Evolutionary conservation across 2,888 invertebrate species (phyloP).

Genomic region (Auanema freiburgensis): DNA sequence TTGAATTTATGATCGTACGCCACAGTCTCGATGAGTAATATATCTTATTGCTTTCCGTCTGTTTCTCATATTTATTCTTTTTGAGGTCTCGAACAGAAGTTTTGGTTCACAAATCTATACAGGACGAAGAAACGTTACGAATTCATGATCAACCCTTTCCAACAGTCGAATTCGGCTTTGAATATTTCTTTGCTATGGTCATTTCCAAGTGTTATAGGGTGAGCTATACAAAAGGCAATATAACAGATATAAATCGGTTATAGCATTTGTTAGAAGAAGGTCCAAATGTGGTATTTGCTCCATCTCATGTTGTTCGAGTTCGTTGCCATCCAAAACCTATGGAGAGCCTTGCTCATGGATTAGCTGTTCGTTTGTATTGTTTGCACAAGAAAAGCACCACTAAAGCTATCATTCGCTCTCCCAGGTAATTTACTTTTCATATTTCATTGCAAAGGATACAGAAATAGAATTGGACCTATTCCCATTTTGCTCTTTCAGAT

Average conservation of each 20-base stretch:
- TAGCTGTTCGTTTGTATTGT: constrained; percentile 39
- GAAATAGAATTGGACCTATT: constrained; percentile 2
- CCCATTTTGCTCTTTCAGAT: constrained; percentile 32
- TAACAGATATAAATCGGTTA: constrained; percentile 16
- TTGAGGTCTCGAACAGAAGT: constrained; percentile 43
- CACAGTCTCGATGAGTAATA: constrained; percentile 47
- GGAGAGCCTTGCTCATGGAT: constrained; percentile 58
- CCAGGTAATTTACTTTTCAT: constrained; percentile 24
- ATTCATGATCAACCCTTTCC: constrained; percentile 54
- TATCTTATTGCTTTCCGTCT: neutral
- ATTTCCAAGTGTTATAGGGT: constrained; percentile 62
- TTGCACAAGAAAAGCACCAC: constrained; percentile 46
- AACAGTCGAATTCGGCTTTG: constrained; percentile 63
- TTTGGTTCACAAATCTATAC: constrained; percentile 42
- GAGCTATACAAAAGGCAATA: constrained; percentile 5
- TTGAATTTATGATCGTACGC: constrained; percentile 62
- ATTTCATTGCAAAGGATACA: neutral
- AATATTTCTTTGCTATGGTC: constrained; percentile 63
- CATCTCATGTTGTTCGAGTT: constrained; percentile 43
- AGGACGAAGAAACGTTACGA: constrained; percentile 28
- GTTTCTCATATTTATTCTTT: neutral
- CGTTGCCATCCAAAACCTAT: constrained; percentile 59
- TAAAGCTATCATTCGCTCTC: constrained; percentile 44
- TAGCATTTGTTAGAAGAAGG: constrained; percentile 61
- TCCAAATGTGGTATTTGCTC: constrained; percentile 56